These are phyloP conservation scores for Tetragnatha montana DNA, from an alignment of 2,888 invertebrate genomes.

Conservation along the genomic window DNA sequence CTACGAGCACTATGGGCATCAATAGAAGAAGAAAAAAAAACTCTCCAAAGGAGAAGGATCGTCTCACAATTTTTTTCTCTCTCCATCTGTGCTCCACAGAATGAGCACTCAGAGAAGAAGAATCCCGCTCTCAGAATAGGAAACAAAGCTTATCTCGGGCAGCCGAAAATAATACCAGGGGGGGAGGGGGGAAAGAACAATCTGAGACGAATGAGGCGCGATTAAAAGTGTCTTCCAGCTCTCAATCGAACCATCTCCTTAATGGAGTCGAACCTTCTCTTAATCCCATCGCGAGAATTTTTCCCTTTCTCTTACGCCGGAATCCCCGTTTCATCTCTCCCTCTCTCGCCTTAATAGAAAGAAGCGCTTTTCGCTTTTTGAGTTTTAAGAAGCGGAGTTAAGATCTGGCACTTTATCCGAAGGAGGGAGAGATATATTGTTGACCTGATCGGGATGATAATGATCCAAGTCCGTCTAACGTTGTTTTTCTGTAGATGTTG, in stretches of 20 bases:
- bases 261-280: conserved; percentile 49
- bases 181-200: conserved; percentile 16
- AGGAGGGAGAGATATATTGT: no score
- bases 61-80: no score
- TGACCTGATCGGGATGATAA: no score
- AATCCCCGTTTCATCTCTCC: conserved; percentile 38
- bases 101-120: no score
- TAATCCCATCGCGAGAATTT: conserved; percentile 33
- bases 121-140: background rate
- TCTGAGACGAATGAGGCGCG: conserved; percentile 54
- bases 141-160: background rate
- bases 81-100: no score
- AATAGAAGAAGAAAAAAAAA: no score
- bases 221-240: conserved; percentile 62
- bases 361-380: conserved; percentile 5
- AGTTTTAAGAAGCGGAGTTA: conserved; percentile 23
- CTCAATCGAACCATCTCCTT: conserved; percentile 59
- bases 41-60: no score
- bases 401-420: conserved; percentile 1
- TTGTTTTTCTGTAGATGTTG: no score
- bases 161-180: background rate
- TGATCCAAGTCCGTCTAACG: no score
- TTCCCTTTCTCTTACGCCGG: background rate
- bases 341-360: conserved; percentile 42
- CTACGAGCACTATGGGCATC: no score